Percentiles rank a stretch among this genome's conserved stretches.
Conservation (phyloP, 2,797 vertebrate species). For the Syngnathus acus region DNA sequence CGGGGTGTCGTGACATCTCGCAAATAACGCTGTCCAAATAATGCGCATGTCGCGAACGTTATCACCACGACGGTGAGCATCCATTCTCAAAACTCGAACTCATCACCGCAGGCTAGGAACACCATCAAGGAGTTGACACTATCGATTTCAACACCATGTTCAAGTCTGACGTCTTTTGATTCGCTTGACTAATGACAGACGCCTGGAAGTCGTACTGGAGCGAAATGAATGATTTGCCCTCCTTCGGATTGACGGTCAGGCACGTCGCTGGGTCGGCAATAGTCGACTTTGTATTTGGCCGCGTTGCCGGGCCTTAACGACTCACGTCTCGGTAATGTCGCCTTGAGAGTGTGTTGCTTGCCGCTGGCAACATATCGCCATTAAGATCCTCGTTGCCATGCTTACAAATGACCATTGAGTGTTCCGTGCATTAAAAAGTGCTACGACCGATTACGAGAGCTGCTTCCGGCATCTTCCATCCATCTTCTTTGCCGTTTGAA, state of each 20-base stretch:
- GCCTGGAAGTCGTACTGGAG: not conserved
- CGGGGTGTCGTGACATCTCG: conserved; percentile 24
- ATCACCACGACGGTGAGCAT: not conserved
- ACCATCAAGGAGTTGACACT: not conserved
- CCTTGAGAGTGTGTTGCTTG: not conserved
- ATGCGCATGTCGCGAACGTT: conserved; percentile 9
- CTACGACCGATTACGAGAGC: not conserved
- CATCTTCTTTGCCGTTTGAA: conserved; percentile 18
- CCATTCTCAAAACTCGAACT: not conserved
- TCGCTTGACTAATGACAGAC: conserved; percentile 4
- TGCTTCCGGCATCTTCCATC: not conserved
- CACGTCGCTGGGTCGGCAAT: not conserved
- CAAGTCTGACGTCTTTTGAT: conserved; percentile 12
- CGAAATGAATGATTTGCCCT: not conserved
- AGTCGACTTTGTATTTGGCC: not conserved
- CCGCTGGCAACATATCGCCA: not conserved
- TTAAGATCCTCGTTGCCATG: not conserved
- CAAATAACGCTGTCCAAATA: conserved; percentile 39
- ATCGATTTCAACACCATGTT: conserved; percentile 22
- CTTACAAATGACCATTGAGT: conserved; percentile 1
- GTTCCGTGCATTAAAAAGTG: not conserved
- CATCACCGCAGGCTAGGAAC: conserved; percentile 15
- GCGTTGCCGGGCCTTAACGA: not conserved
- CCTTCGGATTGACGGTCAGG: not conserved
- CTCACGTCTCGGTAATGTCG: not conserved